Conservation (phyloP, 2,113 vertebrate species). For the Hipposideros armiger region DNA sequence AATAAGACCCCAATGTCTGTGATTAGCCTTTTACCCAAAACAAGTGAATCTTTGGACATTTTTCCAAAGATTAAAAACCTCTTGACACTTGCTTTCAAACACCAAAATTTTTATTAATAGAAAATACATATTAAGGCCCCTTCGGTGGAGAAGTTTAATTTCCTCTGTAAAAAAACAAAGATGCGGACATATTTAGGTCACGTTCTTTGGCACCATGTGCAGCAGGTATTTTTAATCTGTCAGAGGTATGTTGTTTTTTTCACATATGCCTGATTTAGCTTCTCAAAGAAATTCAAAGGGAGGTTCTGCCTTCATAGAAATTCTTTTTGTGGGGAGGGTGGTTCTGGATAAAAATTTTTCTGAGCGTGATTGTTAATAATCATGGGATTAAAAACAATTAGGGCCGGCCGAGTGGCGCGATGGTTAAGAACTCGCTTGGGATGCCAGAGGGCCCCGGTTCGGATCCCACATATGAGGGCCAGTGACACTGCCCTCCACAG, state of each 20-base stretch:
- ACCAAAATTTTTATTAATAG: not conserved
- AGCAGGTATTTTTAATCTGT: not conserved
- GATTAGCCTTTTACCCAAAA: not conserved
- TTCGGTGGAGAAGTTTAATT: conserved; percentile 36
- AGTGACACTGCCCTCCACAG: too few relatives aligned
- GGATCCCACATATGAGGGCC: too few relatives aligned
- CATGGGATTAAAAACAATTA: not conserved
- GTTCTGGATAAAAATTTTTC: conserved; percentile 17
- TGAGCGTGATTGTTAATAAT: not conserved
- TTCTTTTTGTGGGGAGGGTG: not conserved
- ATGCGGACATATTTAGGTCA: not conserved
- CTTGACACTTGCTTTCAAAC: conserved; percentile 10
- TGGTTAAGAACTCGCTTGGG: too few relatives aligned
- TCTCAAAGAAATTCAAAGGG: conserved; percentile 13
- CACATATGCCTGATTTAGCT: not conserved
- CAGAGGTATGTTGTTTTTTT: conserved; percentile 25
- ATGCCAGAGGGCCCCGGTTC: too few relatives aligned
- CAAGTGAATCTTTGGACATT: not conserved
- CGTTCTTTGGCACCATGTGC: not conserved
- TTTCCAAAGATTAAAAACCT: conserved; percentile 21
- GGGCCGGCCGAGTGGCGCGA: too few relatives aligned
- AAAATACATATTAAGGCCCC: not conserved
- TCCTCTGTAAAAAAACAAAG: conserved; percentile 45
- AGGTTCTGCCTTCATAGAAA: conserved; percentile 51
- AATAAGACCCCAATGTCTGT: not conserved